These are phyloP conservation scores for Corythornis vintsioides DNA, from an alignment of 2,113 vertebrate species.

Conservation along the genomic window DNA sequence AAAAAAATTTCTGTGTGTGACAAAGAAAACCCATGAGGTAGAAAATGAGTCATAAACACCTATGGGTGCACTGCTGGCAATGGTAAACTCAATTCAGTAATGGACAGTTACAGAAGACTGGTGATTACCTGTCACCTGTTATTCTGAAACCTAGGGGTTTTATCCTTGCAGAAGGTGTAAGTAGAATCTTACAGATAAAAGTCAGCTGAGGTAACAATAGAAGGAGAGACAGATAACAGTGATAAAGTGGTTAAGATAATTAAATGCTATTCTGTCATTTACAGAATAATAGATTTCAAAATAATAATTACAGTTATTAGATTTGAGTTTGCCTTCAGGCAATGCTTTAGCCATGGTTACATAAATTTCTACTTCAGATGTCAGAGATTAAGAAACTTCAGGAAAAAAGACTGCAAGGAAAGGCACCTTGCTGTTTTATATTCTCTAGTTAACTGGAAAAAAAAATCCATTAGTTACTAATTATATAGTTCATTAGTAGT, in stretches of 20 bases:
- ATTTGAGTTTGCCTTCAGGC: background rate
- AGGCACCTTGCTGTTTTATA: constrained; percentile 20
- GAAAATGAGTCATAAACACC: rapidly evolving
- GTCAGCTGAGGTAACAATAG: background rate
- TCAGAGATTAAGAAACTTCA: background rate
- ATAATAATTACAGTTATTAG: background rate
- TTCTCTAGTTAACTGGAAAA: background rate
- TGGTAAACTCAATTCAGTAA: background rate
- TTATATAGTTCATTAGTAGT: constrained; percentile 45
- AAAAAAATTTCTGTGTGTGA: background rate
- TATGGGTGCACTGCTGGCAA: background rate
- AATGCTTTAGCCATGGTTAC: background rate
- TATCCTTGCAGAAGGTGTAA: background rate
- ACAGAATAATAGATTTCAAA: background rate
- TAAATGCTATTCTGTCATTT: background rate
- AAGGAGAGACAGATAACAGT: background rate
- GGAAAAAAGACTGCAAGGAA: background rate
- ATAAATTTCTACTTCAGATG: background rate
- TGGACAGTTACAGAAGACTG: background rate
- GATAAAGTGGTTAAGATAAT: background rate
- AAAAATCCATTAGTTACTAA: constrained; percentile 30
- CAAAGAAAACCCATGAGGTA: background rate
- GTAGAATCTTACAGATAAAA: background rate
- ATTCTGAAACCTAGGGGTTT: background rate
- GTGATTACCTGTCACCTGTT: background rate